Conservation (phyloP, 2,888 invertebrate genomes). For the Aporophyla nigra region DNA sequence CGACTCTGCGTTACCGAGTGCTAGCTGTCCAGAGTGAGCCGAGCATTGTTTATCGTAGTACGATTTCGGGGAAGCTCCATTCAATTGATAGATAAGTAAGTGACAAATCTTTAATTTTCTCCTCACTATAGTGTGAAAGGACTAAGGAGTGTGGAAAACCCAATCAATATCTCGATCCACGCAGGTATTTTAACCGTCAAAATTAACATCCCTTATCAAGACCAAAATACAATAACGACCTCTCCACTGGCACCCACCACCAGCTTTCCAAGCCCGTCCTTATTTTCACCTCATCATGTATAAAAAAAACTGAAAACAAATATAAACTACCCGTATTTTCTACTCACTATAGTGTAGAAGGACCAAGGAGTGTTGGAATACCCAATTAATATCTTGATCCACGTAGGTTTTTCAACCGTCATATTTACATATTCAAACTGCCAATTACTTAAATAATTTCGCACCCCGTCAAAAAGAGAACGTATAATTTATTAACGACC, state of each 20-base stretch:
- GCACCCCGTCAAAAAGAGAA: constrained; percentile 49
- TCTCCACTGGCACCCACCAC: too few relatives aligned
- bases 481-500: constrained; percentile 48
- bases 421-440: constrained; percentile 4
- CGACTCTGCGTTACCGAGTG: too few relatives aligned
- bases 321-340: background rate
- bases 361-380: background rate
- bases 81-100: too few relatives aligned
- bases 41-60: too few relatives aligned
- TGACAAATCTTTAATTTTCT: background rate
- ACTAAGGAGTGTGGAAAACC: background rate
- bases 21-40: too few relatives aligned
- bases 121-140: background rate
- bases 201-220: too few relatives aligned
- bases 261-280: too few relatives aligned
- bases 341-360: background rate
- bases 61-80: too few relatives aligned
- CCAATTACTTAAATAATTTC: constrained; percentile 37
- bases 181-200: background rate
- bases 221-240: too few relatives aligned
- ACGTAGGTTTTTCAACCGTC: background rate
- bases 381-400: background rate
- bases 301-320: too few relatives aligned
- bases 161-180: background rate
- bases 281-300: too few relatives aligned